A percentile compares a stretch with the other conserved stretches of the same genome.
These are phyloP conservation scores for Drosophila meridionalis DNA, from an alignment of 2,888 invertebrate species.

Conservation along the genomic window DNA sequence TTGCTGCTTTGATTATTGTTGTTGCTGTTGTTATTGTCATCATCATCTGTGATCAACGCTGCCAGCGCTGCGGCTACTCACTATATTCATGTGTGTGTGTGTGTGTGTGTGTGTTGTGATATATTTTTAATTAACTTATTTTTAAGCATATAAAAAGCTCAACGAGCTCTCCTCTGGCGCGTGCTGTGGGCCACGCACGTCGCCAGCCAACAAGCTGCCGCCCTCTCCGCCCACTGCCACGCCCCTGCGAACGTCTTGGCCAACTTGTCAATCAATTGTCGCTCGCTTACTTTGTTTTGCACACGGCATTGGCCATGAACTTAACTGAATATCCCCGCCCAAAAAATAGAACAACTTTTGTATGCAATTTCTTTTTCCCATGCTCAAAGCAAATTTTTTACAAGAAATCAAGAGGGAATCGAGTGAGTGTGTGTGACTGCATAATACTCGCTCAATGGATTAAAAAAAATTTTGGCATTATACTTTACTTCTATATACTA, in stretches of 20 bases:
- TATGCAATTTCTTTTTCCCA: conserved; percentile 7
- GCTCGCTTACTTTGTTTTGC: conserved; percentile 46
- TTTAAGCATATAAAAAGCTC: conserved; percentile 63
- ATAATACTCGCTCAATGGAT: conserved; percentile 3
- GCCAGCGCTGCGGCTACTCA: conserved; percentile 29
- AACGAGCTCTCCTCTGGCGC: conserved; percentile 42
- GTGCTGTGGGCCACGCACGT: conserved; percentile 52
- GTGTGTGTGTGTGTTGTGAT: conserved; percentile 9
- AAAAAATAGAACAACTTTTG: conserved; percentile 7
- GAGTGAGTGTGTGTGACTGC: not conserved
- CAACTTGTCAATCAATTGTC: conserved; percentile 77
- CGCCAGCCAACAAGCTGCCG: conserved; percentile 2
- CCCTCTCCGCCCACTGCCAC: not conserved
- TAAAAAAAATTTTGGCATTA: not conserved
- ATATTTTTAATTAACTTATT: conserved; percentile 77
- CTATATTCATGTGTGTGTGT: conserved; percentile 4
- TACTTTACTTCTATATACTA: not conserved
- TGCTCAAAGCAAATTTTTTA: not conserved
- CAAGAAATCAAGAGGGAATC: not conserved
- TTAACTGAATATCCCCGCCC: conserved; percentile 42
- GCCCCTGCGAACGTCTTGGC: conserved; percentile 45
- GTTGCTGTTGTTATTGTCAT: conserved; percentile 32
- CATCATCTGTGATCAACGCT: conserved; percentile 43
- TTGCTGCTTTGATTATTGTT: conserved; percentile 14
- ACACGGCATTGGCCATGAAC: conserved; percentile 65